phyloP scores from a whole-genome alignment of 2,888 invertebrate genomes.

The Protophormia terraenovae region DNA sequence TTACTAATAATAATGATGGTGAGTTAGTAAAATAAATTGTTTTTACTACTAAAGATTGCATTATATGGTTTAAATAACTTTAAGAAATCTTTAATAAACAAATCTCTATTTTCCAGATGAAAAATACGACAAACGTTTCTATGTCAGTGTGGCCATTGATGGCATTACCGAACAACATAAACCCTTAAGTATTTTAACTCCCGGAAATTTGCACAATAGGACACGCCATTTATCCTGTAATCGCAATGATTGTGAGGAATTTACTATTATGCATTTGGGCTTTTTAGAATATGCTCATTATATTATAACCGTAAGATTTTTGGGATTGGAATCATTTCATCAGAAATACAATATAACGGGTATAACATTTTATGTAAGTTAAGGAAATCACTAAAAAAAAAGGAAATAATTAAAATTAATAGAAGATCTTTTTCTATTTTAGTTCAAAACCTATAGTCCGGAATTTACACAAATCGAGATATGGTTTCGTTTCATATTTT shows the following conservation, averaged over 20 bases:
- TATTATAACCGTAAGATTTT: conserved; percentile 91
- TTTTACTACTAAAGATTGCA: too few relatives aligned
- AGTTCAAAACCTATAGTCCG: conserved; percentile 98
- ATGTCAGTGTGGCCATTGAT: conserved; percentile 91
- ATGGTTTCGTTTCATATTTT: conserved; percentile 97
- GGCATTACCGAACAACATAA: conserved; percentile 90
- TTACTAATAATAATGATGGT: conserved; percentile 93
- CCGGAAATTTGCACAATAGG: conserved; percentile 87
- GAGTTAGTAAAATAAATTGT: conserved; percentile 67
- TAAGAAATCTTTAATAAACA: background rate
- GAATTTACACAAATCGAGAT: conserved; percentile 98
- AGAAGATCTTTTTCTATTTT: conserved; percentile 68
- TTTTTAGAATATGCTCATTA: conserved; percentile 94
- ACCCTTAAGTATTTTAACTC: conserved; percentile 85
- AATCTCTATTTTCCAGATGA: conserved; percentile 85
- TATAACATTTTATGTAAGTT: conserved; percentile 92
- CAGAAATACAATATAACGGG: conserved; percentile 91
- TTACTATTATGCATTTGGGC: conserved; percentile 93
- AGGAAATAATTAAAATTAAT: background rate
- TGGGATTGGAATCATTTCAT: conserved; percentile 92
- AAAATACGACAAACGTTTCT: conserved; percentile 94
- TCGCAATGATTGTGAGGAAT: conserved; percentile 91
- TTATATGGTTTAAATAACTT: too few relatives aligned
- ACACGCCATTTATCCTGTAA: conserved; percentile 92
- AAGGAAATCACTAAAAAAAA: background rate